Percentiles rank a stretch among this genome's conserved stretches.
Conservation (phyloP, 2,113 vertebrate genomes). For the Butorides virescens region DNA sequence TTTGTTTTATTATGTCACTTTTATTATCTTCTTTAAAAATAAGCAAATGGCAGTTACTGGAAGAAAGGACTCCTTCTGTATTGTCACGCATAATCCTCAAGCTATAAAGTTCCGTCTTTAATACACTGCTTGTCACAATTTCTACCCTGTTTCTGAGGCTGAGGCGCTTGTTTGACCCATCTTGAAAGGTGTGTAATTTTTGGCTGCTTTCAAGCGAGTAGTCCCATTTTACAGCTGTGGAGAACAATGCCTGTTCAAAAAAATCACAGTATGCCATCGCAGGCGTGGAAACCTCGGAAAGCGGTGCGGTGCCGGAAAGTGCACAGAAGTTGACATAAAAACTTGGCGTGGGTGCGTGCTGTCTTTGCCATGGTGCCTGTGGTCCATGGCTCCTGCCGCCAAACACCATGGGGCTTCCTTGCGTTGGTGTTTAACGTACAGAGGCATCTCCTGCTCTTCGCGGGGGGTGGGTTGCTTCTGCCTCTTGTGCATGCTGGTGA, state of each 20-base stretch:
- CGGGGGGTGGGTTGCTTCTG: neutral
- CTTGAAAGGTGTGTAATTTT: neutral
- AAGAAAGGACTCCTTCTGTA: neutral
- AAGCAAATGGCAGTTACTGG: slow-evolving; percentile 21
- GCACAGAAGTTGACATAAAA: neutral
- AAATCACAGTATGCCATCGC: neutral
- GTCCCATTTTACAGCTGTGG: neutral
- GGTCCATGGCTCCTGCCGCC: neutral
- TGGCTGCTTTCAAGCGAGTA: neutral
- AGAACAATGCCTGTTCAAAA: neutral
- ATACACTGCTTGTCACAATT: neutral
- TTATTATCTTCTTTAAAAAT: slow-evolving; percentile 34
- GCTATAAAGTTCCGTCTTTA: neutral
- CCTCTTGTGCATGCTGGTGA: accelerated
- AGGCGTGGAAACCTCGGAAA: neutral
- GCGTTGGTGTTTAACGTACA: neutral
- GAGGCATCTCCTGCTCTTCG: neutral
- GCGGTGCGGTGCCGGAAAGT: neutral
- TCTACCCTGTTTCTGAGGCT: neutral
- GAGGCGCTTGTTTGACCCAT: neutral
- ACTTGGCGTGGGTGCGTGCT: neutral
- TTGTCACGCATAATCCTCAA: neutral
- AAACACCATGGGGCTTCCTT: neutral
- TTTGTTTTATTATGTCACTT: slow-evolving; percentile 65
- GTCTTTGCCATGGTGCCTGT: accelerated